These are phyloP conservation scores for Ranitomeya variabilis DNA, from an alignment of 2,113 vertebrate genomes.

Conservation along the genomic window DNA sequence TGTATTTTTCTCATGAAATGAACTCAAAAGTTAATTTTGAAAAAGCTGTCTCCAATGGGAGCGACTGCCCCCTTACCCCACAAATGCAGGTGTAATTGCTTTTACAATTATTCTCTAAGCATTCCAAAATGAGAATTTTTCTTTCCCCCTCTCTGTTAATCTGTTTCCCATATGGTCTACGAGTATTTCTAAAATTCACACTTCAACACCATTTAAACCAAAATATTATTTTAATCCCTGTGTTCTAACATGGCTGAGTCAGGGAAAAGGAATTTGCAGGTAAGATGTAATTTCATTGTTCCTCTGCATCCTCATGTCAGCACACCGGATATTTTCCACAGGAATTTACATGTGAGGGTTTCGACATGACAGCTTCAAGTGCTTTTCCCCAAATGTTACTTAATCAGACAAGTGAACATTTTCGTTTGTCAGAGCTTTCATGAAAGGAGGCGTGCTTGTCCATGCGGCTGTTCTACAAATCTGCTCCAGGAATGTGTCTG, in stretches of 20 bases:
- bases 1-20: not conserved
- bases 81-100: not conserved
- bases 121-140: not conserved
- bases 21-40: not conserved
- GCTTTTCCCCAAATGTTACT: conserved; percentile 42
- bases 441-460: not conserved
- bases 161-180: not conserved
- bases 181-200: conserved; percentile 24
- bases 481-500: conserved; percentile 6
- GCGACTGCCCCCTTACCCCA: not conserved
- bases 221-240: conserved; percentile 40
- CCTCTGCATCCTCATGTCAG: conserved; percentile 40
- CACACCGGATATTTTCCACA: conserved; percentile 46
- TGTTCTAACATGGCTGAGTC: conserved; percentile 37
- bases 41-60: not conserved
- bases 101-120: not conserved
- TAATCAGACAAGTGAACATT: conserved; percentile 45
- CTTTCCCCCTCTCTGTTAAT: not conserved
- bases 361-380: conserved; percentile 44
- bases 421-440: conserved; percentile 36
- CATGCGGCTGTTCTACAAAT: not conserved
- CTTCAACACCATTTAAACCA: conserved; percentile 40
- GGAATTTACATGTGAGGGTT: conserved; percentile 44
- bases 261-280: conserved; percentile 47
- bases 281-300: conserved; percentile 45